These are phyloP conservation scores for Diarsia dahlii DNA, from an alignment of 2,888 invertebrate species.

Conservation along the genomic window DNA sequence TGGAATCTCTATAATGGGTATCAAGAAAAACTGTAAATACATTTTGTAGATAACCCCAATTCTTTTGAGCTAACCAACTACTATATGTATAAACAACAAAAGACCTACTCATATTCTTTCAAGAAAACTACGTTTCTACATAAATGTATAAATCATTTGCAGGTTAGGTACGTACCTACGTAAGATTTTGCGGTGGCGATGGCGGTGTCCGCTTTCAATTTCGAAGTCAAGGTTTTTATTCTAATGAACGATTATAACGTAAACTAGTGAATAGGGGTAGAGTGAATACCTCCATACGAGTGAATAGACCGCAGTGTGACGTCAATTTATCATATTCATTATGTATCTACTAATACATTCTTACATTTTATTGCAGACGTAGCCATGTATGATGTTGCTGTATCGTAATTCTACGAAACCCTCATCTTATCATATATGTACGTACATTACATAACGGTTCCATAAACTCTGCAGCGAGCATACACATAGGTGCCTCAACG, in stretches of 20 bases:
- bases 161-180: neutral
- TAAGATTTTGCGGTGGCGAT: slow-evolving; percentile 77
- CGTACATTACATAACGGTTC: slow-evolving; percentile 43
- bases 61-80: neutral
- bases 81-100: neutral
- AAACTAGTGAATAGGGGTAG: slow-evolving; percentile 74
- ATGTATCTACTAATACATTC: slow-evolving; percentile 1
- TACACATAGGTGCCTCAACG: slow-evolving; percentile 22
- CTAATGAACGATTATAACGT: slow-evolving; percentile 76
- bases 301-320: slow-evolving; percentile 73
- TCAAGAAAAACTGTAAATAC: neutral
- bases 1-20: no score
- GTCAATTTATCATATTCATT: slow-evolving; percentile 56
- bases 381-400: slow-evolving; percentile 1
- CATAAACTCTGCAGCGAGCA: slow-evolving; percentile 17
- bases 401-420: slow-evolving; percentile 36
- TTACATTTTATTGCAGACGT: slow-evolving; percentile 4
- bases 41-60: neutral
- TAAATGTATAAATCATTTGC: slow-evolving; percentile 22
- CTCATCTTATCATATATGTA: slow-evolving; percentile 34
- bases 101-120: slow-evolving; percentile 11
- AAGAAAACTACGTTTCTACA: slow-evolving; percentile 45
- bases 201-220: slow-evolving; percentile 79
- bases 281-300: slow-evolving; percentile 73
- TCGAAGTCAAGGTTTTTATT: slow-evolving; percentile 77